Conservation (phyloP, 2,113 vertebrate species). For the Mustela nigripes region DNA sequence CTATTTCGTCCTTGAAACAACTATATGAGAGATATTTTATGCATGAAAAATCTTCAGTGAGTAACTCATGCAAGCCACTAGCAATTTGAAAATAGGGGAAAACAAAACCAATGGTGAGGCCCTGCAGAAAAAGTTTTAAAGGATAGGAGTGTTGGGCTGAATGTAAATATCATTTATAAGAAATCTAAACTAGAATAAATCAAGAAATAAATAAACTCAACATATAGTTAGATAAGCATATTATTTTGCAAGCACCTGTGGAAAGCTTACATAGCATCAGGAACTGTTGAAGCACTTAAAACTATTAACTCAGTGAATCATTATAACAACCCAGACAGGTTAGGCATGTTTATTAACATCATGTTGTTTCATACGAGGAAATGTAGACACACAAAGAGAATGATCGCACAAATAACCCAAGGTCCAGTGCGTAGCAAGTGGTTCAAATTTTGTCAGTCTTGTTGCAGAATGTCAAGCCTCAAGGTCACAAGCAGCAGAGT, state of each 20-base stretch:
- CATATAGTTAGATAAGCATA: not conserved
- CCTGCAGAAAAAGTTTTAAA: not conserved
- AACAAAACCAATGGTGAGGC: not conserved
- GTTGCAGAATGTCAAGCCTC: not conserved
- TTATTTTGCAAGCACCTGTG: not conserved
- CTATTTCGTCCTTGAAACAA: constrained; percentile 71
- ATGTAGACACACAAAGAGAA: not conserved
- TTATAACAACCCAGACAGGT: not conserved
- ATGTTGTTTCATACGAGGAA: not conserved
- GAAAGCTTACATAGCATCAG: not conserved
- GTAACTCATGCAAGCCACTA: constrained; percentile 45
- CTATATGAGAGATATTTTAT: constrained; percentile 64
- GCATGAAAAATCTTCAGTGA: constrained; percentile 67
- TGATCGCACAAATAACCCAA: not conserved
- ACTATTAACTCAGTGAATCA: not conserved
- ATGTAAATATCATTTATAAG: constrained; percentile 21
- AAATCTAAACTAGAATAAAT: not conserved
- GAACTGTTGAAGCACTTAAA: not conserved
- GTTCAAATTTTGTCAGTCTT: not conserved
- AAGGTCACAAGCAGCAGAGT: not conserved
- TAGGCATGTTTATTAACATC: not conserved
- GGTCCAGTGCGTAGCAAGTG: not conserved
- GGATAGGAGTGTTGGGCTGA: not conserved
- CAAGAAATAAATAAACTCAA: not conserved
- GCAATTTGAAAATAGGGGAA: not conserved